These are phyloP conservation scores for Serripes groenlandicus DNA, from an alignment of 2,888 invertebrate species.

Conservation along the genomic window DNA sequence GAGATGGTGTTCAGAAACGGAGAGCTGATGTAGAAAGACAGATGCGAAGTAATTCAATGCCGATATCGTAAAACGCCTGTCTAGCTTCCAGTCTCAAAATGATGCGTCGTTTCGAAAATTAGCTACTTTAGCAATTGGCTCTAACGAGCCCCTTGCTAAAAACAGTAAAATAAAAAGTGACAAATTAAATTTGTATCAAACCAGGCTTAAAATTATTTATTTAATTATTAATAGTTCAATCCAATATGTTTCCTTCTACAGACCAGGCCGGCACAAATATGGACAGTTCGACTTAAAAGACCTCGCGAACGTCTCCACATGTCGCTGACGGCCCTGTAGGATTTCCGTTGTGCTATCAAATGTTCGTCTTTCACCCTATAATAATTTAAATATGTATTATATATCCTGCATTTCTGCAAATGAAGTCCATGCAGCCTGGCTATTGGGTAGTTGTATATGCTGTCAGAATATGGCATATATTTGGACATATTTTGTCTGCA, in stretches of 20 bases:
- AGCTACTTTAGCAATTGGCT: too few relatives aligned
- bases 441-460: slow-evolving; percentile 21
- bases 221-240: background rate
- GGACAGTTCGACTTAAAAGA: background rate
- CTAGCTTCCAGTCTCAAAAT: too few relatives aligned
- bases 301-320: background rate
- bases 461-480: slow-evolving; percentile 23
- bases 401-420: background rate
- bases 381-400: background rate
- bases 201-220: too few relatives aligned
- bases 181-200: too few relatives aligned
- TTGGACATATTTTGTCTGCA: slow-evolving; percentile 34
- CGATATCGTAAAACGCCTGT: too few relatives aligned
- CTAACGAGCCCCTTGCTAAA: too few relatives aligned
- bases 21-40: too few relatives aligned
- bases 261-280: background rate
- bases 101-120: too few relatives aligned
- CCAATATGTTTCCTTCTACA: background rate
- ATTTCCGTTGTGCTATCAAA: background rate
- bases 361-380: background rate
- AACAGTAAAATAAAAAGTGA: too few relatives aligned
- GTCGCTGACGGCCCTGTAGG: background rate
- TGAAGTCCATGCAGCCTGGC: background rate
- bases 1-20: too few relatives aligned
- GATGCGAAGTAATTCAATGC: too few relatives aligned